A percentile compares a stretch with the other conserved stretches of the same genome.
phyloP scores from a whole-genome alignment of 2,797 vertebrate genomes.

The Luscinia megarhynchos region DNA sequence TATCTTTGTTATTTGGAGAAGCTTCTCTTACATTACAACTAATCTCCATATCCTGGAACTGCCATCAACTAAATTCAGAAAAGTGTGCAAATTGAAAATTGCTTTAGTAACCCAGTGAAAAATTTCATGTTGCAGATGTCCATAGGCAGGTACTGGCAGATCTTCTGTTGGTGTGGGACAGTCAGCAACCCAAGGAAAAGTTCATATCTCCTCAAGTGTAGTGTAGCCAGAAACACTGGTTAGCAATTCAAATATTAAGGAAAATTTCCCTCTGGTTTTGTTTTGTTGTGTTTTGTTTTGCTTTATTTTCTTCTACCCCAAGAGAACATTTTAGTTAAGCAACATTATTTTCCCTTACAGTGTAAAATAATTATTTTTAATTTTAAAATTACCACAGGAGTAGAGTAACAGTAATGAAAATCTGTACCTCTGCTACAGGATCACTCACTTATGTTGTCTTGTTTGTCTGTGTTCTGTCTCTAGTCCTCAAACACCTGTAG shows the following conservation, averaged over 20 bases:
- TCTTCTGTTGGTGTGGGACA: neutral
- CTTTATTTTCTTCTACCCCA: neutral
- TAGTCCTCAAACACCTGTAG: neutral
- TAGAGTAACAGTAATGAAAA: neutral
- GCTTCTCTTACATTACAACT: neutral
- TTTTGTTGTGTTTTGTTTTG: neutral
- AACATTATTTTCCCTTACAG: neutral
- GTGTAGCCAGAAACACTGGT: neutral
- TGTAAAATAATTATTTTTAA: neutral
- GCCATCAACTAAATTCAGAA: neutral
- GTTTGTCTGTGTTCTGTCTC: neutral
- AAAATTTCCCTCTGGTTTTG: neutral
- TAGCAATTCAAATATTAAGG: neutral
- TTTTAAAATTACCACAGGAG: neutral
- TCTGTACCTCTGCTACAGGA: neutral
- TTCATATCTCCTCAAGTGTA: neutral
- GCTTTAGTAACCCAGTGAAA: neutral
- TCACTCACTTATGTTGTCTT: neutral
- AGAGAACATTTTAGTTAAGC: neutral
- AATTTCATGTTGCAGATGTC: neutral
- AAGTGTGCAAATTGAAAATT: neutral
- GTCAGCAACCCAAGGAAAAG: neutral
- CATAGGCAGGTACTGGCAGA: neutral
- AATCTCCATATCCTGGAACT: neutral
- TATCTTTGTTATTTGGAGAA: neutral